phyloP scores from a whole-genome alignment of 1,140 invertebrate genomes.

The Meloidogyne floridensis region DNA sequence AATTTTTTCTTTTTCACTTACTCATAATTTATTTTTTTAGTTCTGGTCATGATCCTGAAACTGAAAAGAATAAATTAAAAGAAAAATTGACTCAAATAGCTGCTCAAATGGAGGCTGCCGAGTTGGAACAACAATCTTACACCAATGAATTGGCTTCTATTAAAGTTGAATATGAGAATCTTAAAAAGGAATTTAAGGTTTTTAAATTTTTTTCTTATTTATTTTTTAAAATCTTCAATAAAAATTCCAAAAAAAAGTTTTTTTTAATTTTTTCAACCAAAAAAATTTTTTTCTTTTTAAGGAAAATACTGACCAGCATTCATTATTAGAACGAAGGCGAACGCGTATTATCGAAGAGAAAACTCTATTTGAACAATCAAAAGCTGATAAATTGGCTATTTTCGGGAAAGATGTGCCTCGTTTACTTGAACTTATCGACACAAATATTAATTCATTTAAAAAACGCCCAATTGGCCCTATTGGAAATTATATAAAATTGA shows the following conservation, averaged over 20 bases:
- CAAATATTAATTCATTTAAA: constrained; percentile 17
- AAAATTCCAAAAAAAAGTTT: too few relatives aligned
- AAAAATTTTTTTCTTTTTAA: background rate
- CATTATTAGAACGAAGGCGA: constrained; percentile 11
- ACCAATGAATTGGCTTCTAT: background rate
- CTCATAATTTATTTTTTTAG: constrained; percentile 19
- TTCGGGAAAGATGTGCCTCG: constrained; percentile 34
- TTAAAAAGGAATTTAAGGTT: constrained; percentile 12
- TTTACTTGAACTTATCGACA: constrained; percentile 30
- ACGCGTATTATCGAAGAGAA: constrained; percentile 25
- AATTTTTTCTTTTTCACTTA: too few relatives aligned
- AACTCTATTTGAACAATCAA: constrained; percentile 17
- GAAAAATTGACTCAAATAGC: background rate
- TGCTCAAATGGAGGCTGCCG: background rate
- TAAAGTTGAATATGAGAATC: background rate
- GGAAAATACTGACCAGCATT: background rate
- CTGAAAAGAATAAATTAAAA: constrained; percentile 8
- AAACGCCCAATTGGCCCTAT: constrained; percentile 42
- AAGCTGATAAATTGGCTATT: constrained; percentile 32
- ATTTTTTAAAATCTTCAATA: too few relatives aligned
- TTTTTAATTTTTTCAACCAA: background rate
- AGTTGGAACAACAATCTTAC: background rate
- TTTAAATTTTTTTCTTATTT: too few relatives aligned
- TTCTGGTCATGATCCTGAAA: constrained; percentile 22
- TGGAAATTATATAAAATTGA: constrained; percentile 35